Evolutionary conservation across 2,113 vertebrate genomes (phyloP).

Genomic region (Cheirogaleus medius): DNA sequence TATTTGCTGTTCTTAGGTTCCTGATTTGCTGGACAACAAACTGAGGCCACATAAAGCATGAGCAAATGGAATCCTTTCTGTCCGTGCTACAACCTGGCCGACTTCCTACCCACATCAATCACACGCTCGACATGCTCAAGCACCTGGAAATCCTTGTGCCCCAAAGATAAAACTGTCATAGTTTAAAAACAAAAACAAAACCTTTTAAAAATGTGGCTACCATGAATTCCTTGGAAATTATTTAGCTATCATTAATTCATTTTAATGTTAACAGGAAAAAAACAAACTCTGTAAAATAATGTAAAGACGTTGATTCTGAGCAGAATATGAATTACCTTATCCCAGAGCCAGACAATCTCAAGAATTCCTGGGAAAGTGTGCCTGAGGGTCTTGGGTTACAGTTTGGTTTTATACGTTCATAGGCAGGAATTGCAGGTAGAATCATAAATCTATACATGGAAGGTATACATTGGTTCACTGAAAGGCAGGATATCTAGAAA

Average conservation of each 20-base stretch:
- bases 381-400: too few species aligned
- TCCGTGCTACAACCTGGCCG: background rate
- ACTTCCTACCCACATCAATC: background rate
- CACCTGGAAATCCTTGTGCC: background rate
- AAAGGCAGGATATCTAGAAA: too few species aligned
- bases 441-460: too few species aligned
- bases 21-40: background rate
- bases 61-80: background rate
- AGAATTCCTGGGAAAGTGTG: too few species aligned
- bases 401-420: too few species aligned
- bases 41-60: too few species aligned
- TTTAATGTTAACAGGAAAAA: background rate
- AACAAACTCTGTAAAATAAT: too few species aligned
- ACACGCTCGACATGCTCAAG: background rate
- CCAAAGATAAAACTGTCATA: background rate
- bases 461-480: too few species aligned
- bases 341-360: too few species aligned
- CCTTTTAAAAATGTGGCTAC: background rate
- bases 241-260: background rate
- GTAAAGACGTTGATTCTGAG: too few species aligned
- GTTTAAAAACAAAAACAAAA: background rate
- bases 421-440: too few species aligned
- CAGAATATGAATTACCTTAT: too few species aligned
- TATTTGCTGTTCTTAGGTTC: background rate
- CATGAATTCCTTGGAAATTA: background rate